phyloP scores from a whole-genome alignment of 2,797 vertebrate genomes.

The Helarctos malayanus region DNA sequence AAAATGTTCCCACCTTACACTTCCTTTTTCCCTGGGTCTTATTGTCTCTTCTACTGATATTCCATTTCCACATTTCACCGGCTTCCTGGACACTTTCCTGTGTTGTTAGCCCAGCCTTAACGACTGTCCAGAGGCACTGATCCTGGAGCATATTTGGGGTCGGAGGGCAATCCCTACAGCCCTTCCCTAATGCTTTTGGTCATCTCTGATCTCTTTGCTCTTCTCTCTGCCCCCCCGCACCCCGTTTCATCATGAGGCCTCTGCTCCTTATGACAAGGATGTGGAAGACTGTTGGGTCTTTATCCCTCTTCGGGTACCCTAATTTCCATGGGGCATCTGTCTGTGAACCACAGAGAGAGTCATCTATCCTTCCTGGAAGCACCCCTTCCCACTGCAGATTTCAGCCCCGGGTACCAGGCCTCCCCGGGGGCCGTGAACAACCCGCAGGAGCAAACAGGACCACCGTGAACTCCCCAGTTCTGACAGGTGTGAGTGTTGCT shows the following conservation, averaged over 20 bases:
- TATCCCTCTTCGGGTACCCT: not conserved
- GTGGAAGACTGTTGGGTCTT: not conserved
- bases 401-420: not conserved
- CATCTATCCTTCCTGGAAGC: not conserved
- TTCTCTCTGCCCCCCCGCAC: not conserved
- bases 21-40: slow-evolving; percentile 71
- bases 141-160: not conserved
- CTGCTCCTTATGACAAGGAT: not conserved
- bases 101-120: slow-evolving; percentile 40
- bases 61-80: slow-evolving; percentile 63
- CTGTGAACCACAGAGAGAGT: not conserved
- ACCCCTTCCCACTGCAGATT: not conserved
- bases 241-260: not conserved
- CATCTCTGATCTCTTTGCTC: not conserved
- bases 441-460: not conserved
- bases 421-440: not conserved
- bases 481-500: not conserved
- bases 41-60: slow-evolving; percentile 49
- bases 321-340: not conserved
- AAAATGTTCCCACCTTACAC: slow-evolving; percentile 48
- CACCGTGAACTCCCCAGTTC: not conserved
- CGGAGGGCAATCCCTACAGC: not conserved
- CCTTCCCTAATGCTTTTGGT: not conserved
- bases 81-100: slow-evolving; percentile 77
- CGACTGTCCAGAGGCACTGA: not conserved